A percentile compares a stretch with the other conserved stretches of the same genome.
phyloP scores from a whole-genome alignment of 2,797 vertebrate species.

The Diglossa cyanea region DNA sequence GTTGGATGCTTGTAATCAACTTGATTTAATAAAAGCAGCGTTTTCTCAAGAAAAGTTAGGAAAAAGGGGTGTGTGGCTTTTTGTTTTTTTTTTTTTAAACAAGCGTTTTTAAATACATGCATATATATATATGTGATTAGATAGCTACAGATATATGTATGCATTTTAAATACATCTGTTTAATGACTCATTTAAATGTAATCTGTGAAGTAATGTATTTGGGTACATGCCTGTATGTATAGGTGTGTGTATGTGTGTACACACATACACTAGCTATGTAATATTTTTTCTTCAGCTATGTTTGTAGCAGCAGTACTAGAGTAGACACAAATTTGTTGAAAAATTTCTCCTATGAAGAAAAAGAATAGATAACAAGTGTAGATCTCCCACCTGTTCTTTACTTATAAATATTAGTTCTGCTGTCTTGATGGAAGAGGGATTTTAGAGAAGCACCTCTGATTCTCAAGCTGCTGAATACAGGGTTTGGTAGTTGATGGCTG shows the following conservation, averaged over 20 bases:
- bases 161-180: background rate
- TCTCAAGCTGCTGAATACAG: background rate
- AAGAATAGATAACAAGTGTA: background rate
- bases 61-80: accelerated
- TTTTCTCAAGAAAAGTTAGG: background rate
- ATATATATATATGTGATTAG: background rate
- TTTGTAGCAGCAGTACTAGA: background rate
- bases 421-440: background rate
- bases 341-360: background rate
- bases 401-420: background rate
- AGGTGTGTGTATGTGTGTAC: background rate
- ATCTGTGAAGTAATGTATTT: background rate
- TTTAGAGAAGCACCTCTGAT: background rate
- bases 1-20: background rate
- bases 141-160: background rate
- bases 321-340: background rate
- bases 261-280: accelerated
- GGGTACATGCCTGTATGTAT: background rate
- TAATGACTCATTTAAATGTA: background rate
- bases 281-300: background rate
- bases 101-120: background rate
- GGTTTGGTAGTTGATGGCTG: background rate
- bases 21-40: background rate
- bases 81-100: background rate
- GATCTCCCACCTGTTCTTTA: background rate